These are phyloP conservation scores for Sesamia inferens DNA, from an alignment of 2,888 invertebrate genomes.

Conservation along the genomic window DNA sequence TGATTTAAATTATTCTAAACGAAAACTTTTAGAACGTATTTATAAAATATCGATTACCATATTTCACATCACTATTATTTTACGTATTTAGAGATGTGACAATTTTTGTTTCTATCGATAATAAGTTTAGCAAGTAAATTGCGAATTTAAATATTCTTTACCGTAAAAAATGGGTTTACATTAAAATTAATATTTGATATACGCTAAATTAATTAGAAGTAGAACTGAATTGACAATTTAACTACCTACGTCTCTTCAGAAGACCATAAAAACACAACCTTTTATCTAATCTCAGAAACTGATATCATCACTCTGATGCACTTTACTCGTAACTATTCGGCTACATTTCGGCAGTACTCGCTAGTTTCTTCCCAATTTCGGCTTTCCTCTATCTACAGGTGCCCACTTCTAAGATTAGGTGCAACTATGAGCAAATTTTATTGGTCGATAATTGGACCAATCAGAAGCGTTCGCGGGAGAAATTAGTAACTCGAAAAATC, in stretches of 20 bases:
- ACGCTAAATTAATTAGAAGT: conserved; percentile 54
- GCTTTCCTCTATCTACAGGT: conserved; percentile 81
- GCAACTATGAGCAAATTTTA: conserved; percentile 86
- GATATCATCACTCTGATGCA: conserved; percentile 63
- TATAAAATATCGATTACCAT: conserved; percentile 35
- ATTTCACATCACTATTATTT: conserved; percentile 44
- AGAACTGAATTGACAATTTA: conserved; percentile 61
- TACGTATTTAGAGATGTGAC: conserved; percentile 40
- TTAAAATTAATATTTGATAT: conserved; percentile 42
- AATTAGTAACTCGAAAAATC: conserved; percentile 63
- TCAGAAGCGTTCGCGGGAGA: conserved; percentile 75
- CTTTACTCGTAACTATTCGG: conserved; percentile 64
- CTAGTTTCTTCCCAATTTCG: conserved; percentile 75
- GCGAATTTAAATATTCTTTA: conserved; percentile 18
- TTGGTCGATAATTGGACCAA: conserved; percentile 83
- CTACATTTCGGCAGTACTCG: conserved; percentile 81
- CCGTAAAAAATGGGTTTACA: conserved; percentile 9
- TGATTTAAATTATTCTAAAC: conserved; percentile 46
- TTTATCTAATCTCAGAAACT: conserved; percentile 60
- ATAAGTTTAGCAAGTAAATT: conserved; percentile 13
- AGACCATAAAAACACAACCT: conserved; percentile 66
- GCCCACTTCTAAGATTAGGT: conserved; percentile 81
- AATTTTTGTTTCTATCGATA: conserved; percentile 37
- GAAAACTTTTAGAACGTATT: conserved; percentile 13
- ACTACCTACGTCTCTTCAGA: conserved; percentile 60